Conservation (phyloP, 2,113 vertebrate genomes). For the Alouatta palliata region DNA sequence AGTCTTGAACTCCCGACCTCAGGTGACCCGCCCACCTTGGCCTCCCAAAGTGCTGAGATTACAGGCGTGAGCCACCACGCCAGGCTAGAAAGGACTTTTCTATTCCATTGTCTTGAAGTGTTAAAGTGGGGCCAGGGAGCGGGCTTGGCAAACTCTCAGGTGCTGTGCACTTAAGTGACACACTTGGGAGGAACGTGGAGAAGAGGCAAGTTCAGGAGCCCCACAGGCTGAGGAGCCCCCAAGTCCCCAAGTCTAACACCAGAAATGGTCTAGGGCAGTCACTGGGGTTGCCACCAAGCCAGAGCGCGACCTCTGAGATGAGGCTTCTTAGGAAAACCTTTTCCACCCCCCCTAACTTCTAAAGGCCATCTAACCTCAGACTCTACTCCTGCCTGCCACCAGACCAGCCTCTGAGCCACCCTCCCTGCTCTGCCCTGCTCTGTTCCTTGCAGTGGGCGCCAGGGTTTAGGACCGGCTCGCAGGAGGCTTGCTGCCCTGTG, state of each 20-base stretch:
- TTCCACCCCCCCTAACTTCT: not conserved
- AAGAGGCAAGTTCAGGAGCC: not conserved
- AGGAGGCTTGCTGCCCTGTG: not conserved
- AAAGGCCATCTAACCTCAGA: not conserved
- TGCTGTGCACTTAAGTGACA: fast-evolving
- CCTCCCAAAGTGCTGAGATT: too few species aligned
- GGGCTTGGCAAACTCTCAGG: not conserved
- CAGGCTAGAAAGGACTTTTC: not conserved
- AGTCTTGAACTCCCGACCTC: too few species aligned
- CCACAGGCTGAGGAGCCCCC: not conserved
- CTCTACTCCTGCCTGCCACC: not conserved
- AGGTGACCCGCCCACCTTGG: too few species aligned
- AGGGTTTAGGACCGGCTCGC: not conserved
- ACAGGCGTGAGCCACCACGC: too few species aligned
- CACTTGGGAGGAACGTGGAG: not conserved
- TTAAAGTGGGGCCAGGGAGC: not conserved
- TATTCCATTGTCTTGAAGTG: fast-evolving
- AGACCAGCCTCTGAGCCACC: not conserved
- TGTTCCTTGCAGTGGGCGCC: fast-evolving
- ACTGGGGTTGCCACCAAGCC: not conserved
- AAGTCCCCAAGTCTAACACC: not conserved
- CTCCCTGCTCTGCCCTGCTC: not conserved
- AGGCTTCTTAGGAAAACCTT: not conserved
- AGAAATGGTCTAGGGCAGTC: not conserved
- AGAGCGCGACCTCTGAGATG: not conserved